A percentile compares a stretch with the other conserved stretches of the same genome.
Evolutionary conservation across 2,888 invertebrate species (phyloP).

Genomic region (Drosophila emarginata): DNA sequence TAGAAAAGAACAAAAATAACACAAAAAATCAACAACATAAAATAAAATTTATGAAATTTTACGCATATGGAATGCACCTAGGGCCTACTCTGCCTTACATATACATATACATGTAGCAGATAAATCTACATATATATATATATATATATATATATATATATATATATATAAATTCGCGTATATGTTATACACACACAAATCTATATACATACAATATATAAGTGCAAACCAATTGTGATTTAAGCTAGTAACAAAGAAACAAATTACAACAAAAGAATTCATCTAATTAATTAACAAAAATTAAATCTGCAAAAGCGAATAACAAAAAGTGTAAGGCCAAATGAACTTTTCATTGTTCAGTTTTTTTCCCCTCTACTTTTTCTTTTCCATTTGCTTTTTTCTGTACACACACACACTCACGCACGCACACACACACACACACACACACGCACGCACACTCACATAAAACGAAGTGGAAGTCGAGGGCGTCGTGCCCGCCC

Average conservation of each 20-base stretch:
- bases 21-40: conserved; percentile 28
- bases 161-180: conserved; percentile 22
- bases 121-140: conserved; percentile 25
- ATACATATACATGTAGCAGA: conserved; percentile 29
- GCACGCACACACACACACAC: conserved; percentile 4
- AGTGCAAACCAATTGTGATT: conserved; percentile 71
- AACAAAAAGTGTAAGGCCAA: conserved; percentile 45
- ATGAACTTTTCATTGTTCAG: conserved; percentile 43
- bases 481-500: conserved; percentile 3
- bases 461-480: conserved; percentile 3
- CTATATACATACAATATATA: conserved; percentile 40
- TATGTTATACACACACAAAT: conserved; percentile 52
- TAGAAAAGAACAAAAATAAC: conserved; percentile 23
- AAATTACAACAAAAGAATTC: conserved; percentile 6
- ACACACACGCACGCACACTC: background rate
- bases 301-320: conserved; percentile 14
- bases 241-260: conserved; percentile 51
- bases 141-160: conserved; percentile 20
- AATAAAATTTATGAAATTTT: conserved; percentile 28
- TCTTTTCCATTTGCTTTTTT: conserved; percentile 50
- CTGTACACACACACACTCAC: conserved; percentile 67
- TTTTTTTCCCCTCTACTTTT: conserved; percentile 22
- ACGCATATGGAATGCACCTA: conserved; percentile 71
- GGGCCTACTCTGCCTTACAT: conserved; percentile 34
- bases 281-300: conserved; percentile 1